Evolutionary conservation across 2,797 vertebrate species (phyloP).

Genomic region (Mus minutoides): DNA sequence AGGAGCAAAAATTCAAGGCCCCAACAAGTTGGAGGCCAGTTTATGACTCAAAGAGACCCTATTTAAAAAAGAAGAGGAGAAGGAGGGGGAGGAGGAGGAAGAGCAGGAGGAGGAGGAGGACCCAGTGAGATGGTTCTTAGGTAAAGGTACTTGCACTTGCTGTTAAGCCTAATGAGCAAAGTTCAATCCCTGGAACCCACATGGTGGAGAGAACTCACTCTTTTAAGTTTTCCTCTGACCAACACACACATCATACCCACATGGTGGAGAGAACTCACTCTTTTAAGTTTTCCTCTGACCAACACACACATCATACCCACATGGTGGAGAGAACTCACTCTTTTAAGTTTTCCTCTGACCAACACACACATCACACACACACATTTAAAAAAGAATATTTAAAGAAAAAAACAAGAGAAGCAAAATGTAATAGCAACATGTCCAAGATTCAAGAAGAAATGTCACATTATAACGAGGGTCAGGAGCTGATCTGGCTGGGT

Average conservation of each 20-base stretch:
- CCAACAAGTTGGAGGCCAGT: not conserved
- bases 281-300: not conserved
- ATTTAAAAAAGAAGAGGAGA: not conserved
- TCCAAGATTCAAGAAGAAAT: not conserved
- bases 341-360: not conserved
- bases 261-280: not conserved
- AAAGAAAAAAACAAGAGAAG: not conserved
- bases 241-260: not conserved
- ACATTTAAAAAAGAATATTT: not conserved
- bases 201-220: not conserved
- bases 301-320: not conserved
- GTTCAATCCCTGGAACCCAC: not conserved
- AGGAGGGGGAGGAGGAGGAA: fast-evolving
- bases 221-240: not conserved
- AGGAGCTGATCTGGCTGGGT: no score
- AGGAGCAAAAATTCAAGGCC: not conserved
- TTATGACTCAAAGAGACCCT: not conserved
- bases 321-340: not conserved
- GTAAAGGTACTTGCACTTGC: not conserved
- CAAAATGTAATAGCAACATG: not conserved
- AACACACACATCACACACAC: not conserved
- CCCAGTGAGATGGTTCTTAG: not conserved
- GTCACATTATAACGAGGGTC: not conserved
- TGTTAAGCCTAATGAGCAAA: not conserved
- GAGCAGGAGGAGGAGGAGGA: no score